Percentiles rank a stretch among this genome's conserved stretches.
These are phyloP conservation scores for Neria commutata DNA, from an alignment of 2,888 invertebrate genomes.

Conservation along the genomic window DNA sequence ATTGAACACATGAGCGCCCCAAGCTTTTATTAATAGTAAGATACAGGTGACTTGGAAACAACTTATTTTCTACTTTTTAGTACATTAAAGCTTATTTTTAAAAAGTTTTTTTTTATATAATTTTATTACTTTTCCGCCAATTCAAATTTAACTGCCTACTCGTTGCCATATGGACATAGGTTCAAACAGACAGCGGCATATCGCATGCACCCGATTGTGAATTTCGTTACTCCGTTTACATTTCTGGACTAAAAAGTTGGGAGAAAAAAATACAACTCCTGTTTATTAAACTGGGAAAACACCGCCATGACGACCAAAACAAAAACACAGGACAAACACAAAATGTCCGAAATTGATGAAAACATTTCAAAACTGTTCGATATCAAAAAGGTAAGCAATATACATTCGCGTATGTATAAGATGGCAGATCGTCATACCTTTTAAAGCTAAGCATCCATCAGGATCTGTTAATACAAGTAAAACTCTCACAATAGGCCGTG, in stretches of 20 bases:
- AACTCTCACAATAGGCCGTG: too few relatives aligned
- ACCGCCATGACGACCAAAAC: conserved; percentile 42
- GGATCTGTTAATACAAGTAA: too few relatives aligned
- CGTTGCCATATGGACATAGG: neutral
- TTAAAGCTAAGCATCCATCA: too few relatives aligned
- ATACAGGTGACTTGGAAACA: too few relatives aligned
- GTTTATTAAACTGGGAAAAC: neutral
- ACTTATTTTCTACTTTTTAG: too few relatives aligned
- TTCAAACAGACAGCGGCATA: neutral
- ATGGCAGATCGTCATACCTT: too few relatives aligned
- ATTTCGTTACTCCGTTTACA: conserved; percentile 6
- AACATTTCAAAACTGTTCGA: conserved; percentile 86
- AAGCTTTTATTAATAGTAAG: too few relatives aligned
- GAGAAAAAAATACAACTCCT: neutral
- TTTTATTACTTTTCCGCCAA: too few relatives aligned
- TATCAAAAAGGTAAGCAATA: conserved; percentile 65
- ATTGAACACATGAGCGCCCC: too few relatives aligned
- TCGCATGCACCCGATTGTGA: conserved; percentile 4
- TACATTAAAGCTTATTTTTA: too few relatives aligned
- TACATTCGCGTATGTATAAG: too few relatives aligned
- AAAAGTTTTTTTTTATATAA: too few relatives aligned
- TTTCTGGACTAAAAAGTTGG: conserved; percentile 2
- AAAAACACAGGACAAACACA: conserved; percentile 61
- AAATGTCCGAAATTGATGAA: conserved; percentile 85
- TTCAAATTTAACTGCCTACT: neutral